phyloP scores from a whole-genome alignment of 2,113 vertebrate species.

The Gymnarchus niloticus region DNA sequence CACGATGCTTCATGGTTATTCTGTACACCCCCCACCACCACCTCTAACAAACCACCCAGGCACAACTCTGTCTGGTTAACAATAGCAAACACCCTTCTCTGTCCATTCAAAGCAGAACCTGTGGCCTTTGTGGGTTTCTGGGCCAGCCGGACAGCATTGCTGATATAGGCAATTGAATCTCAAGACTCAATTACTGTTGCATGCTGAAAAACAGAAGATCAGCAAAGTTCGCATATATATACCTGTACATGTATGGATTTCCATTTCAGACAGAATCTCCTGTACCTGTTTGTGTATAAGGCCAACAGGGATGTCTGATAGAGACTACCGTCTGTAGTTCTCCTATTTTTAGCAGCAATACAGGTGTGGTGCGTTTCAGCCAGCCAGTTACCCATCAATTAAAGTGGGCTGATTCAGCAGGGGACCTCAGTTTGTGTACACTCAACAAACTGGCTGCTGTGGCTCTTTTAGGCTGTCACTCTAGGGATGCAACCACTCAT shows the following conservation, averaged over 20 bases:
- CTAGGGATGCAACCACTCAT: too few species aligned
- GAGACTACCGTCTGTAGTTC: background rate
- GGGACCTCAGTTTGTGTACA: constrained; percentile 36
- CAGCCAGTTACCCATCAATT: constrained; percentile 44
- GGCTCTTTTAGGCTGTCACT: background rate
- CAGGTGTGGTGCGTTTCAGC: constrained; percentile 13
- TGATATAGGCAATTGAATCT: background rate
- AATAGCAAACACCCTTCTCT: background rate
- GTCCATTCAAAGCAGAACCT: background rate
- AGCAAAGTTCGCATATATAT: background rate
- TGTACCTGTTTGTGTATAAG: background rate
- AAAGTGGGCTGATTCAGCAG: constrained; percentile 28
- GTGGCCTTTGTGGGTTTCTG: background rate
- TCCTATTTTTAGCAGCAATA: background rate
- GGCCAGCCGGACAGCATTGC: too few species aligned
- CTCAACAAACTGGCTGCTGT: constrained; percentile 29
- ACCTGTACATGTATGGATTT: background rate
- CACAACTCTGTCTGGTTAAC: background rate
- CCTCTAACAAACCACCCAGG: background rate
- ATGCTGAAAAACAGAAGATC: background rate
- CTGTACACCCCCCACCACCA: background rate
- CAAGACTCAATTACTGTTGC: background rate
- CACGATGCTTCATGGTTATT: too few species aligned
- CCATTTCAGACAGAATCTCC: background rate
- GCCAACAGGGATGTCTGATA: background rate